Evolutionary conservation across 2,113 vertebrate genomes (phyloP), one percentile per base, ranked within the genome.

Genomic region (Zosterops lateralis): DNA sequence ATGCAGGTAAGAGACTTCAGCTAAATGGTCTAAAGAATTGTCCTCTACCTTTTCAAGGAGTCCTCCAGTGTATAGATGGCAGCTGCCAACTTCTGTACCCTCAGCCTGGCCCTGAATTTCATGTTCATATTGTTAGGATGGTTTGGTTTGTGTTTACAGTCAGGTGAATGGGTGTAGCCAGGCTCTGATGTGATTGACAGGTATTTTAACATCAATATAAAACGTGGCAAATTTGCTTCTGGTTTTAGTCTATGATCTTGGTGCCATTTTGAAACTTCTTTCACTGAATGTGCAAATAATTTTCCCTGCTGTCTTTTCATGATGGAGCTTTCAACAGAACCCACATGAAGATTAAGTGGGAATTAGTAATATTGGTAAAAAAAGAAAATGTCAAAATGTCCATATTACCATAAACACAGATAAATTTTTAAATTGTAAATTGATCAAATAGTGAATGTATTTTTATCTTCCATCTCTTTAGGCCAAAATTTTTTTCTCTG

Each of bases 1-100:
- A 99, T 98, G 74, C 99, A 99, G 99, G 99, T 99, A 95, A 7
- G 77, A 65, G 51, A 58, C 40, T 50, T 95, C 12, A 84, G 54
- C 14, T 47, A 25, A 89, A 58, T 6, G 7, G 3, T 70, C 15
- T 87, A 54, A 58, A 51, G 24, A 32, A n/a, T 87, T 77, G 36
- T 38, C 10, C 16, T 65, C 21, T 56, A 26, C n/a, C 72, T 74
- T 57, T 70, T 45, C 18, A 70, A 76, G 18, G 47, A 68, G 14
- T 47, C 22, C 11, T 5, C 5, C 6, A 13, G 12, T 40, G 31
- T 53, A 61, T 14, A 64, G 17, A 50, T 61, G 48, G 10, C 61
- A 72, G 2, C 31, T 71, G 44, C 18, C 19, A 53, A 28, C 12
- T 73, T 44, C 25, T 77, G 12, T 66, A 10, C 5, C 6, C 28